These are phyloP conservation scores for Clarias platycephalus DNA, from an alignment of 2,797 vertebrate genomes.

Conservation along the genomic window DNA sequence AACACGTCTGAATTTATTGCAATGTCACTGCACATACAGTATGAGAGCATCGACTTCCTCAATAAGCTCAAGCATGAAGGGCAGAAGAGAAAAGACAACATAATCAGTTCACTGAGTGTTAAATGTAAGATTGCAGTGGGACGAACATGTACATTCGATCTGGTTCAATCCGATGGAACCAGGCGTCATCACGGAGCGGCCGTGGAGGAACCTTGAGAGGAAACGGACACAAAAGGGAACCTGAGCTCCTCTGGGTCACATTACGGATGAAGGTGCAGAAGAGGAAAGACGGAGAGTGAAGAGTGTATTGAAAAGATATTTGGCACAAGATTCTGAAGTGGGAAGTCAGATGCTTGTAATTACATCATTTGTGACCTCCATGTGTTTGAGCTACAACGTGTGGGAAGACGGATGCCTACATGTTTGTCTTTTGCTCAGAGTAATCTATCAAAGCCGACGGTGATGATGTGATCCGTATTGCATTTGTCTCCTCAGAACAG, in stretches of 20 bases:
- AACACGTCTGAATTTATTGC: background rate
- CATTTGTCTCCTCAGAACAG: background rate
- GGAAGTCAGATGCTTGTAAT: background rate
- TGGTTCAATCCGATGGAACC: background rate
- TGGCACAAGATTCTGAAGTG: background rate
- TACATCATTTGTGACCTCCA: background rate
- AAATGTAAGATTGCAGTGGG: background rate
- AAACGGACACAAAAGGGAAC: background rate
- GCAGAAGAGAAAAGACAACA: background rate
- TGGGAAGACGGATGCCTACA: background rate
- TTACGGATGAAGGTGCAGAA: background rate
- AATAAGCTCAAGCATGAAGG: too few species aligned
- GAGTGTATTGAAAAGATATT: background rate
- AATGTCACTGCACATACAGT: constrained; percentile 8
- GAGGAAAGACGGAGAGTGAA: background rate
- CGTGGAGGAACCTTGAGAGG: background rate
- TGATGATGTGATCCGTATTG: background rate
- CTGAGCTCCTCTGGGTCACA: background rate
- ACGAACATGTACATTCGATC: background rate
- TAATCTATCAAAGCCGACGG: background rate
- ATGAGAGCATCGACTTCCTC: background rate
- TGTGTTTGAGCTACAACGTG: background rate
- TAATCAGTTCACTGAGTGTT: background rate
- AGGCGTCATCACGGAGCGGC: background rate
- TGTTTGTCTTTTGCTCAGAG: background rate